Evolutionary conservation across 1,140 invertebrate species (phyloP), one percentile per base, ranked within the genome.

Genomic region (Tetragonula clypearis): DNA sequence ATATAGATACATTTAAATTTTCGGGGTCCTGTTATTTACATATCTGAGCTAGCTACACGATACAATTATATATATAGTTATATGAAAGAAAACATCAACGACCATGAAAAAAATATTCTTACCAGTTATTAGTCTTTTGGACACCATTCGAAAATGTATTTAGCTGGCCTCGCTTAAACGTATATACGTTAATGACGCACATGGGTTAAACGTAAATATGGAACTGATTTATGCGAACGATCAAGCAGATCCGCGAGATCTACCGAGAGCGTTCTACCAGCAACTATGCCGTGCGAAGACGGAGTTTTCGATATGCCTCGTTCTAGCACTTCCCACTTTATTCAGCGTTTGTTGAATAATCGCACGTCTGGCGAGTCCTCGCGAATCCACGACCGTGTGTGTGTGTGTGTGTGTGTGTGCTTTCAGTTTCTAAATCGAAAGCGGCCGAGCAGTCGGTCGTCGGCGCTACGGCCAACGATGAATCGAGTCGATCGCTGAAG

Each of bases 281-380:
- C 68, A 74, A 75, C 41, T 30, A 21, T 55, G 62, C 30, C 82
- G 60, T 19, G 62, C n/a, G 26, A 88, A 81, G 77, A 56, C 30
- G 55, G 30, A 17, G 35, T 72, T 49, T 56, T 62, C 76, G 76
- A 84, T 84, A 84, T 84, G 82, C 82, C 82, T 79, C 82, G 82
- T 56, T 62, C 26, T 62, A 8, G 8, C 8, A 56, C 76, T 79
- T 84, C 79, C 75, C 66, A 49, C 72, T 58, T 30, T 30, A 30
- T 30, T 19, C 1, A 19, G 26, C 23, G 14, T 5, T 65, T 21
- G 30, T 3, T 35, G 35, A 35, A 35, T 35, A 56, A 26, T 60
- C 49, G 17, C 60, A 58, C 23, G 17, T 68, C 49, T 79, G 55
- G 60, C 72, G 19, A 35, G 55, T 6, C 19, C 49, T 23, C 17